Conservation (phyloP, 53 echinoderm and acorn worm genomes). For the Stichopus horrens region DNA sequence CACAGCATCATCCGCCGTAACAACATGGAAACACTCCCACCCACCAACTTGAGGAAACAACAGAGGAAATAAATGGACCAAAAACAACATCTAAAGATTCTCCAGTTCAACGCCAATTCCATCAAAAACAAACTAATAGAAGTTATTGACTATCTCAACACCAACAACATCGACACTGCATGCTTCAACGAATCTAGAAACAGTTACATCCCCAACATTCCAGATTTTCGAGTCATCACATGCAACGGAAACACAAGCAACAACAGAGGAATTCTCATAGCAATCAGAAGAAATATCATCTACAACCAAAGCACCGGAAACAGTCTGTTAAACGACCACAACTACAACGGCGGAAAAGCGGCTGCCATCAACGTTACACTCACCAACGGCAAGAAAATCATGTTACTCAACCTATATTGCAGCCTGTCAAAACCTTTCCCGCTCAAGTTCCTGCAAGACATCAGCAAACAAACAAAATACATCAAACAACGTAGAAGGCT, state of each 20-base stretch:
- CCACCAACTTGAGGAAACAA: background rate
- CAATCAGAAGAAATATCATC: background rate
- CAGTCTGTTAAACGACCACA: background rate
- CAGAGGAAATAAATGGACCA: background rate
- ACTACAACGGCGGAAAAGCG: background rate
- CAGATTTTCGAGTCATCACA: background rate
- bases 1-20: background rate
- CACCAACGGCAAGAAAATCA: background rate
- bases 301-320: background rate
- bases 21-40: background rate
- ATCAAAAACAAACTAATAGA: background rate
- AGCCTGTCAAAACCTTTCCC: background rate
- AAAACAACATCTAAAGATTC: background rate
- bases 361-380: background rate
- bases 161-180: background rate
- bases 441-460: background rate
- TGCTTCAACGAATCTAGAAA: constrained; percentile 7
- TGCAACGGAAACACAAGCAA: background rate
- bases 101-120: constrained; percentile 10
- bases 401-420: background rate
- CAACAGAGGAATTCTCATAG: background rate
- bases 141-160: background rate
- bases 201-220: background rate
- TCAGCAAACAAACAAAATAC: background rate
- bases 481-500: constrained; percentile 11